These are phyloP conservation scores for Lagopus muta DNA, from an alignment of 2,113 vertebrate genomes.

Conservation along the genomic window DNA sequence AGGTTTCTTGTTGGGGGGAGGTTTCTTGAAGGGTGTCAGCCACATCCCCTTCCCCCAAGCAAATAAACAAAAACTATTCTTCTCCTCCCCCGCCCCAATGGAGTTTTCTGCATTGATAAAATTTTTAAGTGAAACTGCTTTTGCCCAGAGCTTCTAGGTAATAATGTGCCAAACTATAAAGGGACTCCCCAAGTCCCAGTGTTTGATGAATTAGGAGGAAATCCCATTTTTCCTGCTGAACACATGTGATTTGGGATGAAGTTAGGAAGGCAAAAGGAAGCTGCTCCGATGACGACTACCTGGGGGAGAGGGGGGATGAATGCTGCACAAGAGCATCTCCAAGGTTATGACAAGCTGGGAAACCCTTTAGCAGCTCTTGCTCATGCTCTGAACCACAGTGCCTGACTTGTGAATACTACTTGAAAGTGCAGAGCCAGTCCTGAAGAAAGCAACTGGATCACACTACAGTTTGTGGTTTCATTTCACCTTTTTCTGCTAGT, in stretches of 20 bases:
- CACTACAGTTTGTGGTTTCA: neutral
- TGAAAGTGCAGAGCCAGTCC: neutral
- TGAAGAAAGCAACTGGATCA: neutral
- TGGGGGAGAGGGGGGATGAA: neutral
- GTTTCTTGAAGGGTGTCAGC: neutral
- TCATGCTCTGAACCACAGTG: rapidly evolving
- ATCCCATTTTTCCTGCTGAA: constrained; percentile 26
- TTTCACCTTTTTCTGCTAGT: neutral
- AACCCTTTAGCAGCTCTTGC: neutral
- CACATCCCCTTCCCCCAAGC: neutral
- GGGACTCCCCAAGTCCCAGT: neutral
- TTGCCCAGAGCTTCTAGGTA: neutral
- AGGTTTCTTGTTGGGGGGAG: neutral
- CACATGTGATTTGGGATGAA: neutral
- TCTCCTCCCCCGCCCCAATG: neutral
- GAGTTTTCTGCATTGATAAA: neutral
- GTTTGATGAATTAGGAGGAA: neutral
- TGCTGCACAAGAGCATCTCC: neutral
- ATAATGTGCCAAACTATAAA: neutral
- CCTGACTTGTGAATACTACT: rapidly evolving
- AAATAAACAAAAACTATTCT: neutral
- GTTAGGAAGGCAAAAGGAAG: constrained; percentile 40
- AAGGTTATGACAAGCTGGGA: neutral
- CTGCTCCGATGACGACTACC: neutral
- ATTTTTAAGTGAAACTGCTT: neutral